Percentiles rank a stretch among this genome's conserved stretches.
Conservation (phyloP, 1,140 invertebrate species). For the Vollenhovia emeryi region DNA sequence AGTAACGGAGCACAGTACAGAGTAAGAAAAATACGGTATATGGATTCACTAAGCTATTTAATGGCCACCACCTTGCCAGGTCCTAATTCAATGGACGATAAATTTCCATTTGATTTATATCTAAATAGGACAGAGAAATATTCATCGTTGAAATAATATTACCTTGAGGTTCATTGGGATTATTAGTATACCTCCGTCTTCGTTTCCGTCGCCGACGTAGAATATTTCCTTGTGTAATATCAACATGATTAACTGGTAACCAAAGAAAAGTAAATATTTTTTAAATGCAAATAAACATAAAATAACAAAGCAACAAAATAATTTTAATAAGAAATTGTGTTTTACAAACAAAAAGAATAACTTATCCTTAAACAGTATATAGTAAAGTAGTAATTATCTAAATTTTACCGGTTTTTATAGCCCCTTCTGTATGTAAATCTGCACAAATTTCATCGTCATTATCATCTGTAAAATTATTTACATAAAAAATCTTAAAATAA, state of each 20-base stretch:
- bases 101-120: too few species aligned
- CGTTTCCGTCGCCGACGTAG: neutral
- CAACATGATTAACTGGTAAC: neutral
- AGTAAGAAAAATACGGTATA: too few species aligned
- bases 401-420: conserved; percentile 10
- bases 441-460: conserved; percentile 4
- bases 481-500: neutral
- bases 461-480: neutral
- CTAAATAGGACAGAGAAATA: too few species aligned
- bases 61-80: too few species aligned
- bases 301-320: neutral
- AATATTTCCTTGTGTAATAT: neutral
- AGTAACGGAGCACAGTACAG: too few species aligned
- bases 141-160: too few species aligned
- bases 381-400: neutral
- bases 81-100: too few species aligned
- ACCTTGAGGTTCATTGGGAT: neutral
- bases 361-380: neutral
- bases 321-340: neutral
- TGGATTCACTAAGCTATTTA: too few species aligned
- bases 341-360: neutral
- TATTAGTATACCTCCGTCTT: neutral
- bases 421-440: neutral
- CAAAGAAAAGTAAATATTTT: neutral
- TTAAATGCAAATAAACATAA: neutral